Evolutionary conservation across 2,797 vertebrate species (phyloP).

Genomic region (Anabacerthia variegaticeps): DNA sequence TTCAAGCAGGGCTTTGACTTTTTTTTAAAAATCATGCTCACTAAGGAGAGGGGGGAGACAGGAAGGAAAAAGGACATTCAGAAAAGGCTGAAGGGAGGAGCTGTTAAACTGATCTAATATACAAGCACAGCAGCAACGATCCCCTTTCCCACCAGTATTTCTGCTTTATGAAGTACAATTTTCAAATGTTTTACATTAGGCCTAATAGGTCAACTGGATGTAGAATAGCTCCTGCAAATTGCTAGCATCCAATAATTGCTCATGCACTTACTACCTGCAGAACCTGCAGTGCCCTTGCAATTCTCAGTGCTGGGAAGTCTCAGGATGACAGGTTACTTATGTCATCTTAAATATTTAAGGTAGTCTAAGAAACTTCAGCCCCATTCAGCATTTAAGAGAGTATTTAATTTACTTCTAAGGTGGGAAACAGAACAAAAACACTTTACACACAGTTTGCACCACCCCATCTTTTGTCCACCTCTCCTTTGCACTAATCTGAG

Average conservation of each 20-base stretch:
- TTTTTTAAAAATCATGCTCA: background rate
- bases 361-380: background rate
- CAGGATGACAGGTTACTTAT: background rate
- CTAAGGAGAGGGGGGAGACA: background rate
- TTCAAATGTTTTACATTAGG: background rate
- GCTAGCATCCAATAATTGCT: background rate
- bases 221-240: background rate
- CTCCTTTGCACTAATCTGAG: background rate
- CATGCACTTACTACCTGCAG: background rate
- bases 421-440: background rate
- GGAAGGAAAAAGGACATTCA: background rate
- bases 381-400: background rate
- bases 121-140: background rate
- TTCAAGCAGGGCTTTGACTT: conserved; percentile 28
- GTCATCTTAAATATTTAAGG: conserved; percentile 5
- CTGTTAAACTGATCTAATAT: background rate
- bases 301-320: background rate
- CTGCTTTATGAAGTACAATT: background rate
- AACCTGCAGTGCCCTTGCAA: background rate
- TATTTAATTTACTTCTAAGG: background rate
- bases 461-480: background rate
- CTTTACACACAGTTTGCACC: fast-evolving
- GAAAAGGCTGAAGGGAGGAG: background rate
- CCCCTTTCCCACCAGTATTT: background rate
- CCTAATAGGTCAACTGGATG: background rate